Evolutionary conservation across 2,888 invertebrate genomes (phyloP), one percentile per base, ranked within the genome.

Genomic region (Branchinecta sandiegonensis): DNA sequence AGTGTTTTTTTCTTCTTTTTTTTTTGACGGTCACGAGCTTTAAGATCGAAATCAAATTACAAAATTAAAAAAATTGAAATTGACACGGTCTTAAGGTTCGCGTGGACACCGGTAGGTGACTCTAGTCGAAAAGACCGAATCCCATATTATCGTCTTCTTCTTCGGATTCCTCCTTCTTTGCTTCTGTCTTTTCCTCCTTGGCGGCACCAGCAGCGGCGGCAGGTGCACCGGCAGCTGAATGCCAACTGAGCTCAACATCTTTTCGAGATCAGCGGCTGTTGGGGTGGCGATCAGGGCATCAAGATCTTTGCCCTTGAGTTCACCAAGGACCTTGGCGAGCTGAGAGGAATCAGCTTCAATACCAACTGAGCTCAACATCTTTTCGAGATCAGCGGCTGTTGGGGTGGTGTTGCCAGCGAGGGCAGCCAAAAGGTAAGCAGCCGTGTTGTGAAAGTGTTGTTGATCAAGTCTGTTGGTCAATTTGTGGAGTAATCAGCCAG

Each of bases 381-480:
- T 95, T 79, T 95, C 93, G 69, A 95, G 83, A 78, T 94, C 94
- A 72, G 85, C 85, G 73, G 85, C 85, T 70, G 84, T 83, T 70
- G 95, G 95, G 74, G 84, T 80, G 70, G 86, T 83, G 80, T 91
- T 94, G 76, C 95, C 95, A 71, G 94, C 94, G 76, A 96, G 84
- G 78, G 86, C 88, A 80, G 94, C 93, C 79, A 96, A 84, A 77
- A 95, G 83, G 81, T 96, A 97, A 84, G 96, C 96, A 85, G 95
- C 94, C 85, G n/a, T n/a, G n/a, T n/a, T n/a, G n/a, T n/a, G n/a
- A n/a, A n/a, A n/a, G n/a, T n/a, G n/a, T n/a, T n/a, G n/a, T n/a
- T n/a, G n/a, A n/a, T n/a, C n/a, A n/a, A 23, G 23, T 23, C 23
- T 23, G 23, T 3, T 23, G 23, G 23, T 23, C 23, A 23, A 23